These are phyloP conservation scores for Mesorhabditis sp. DNA, from an alignment of 2,888 invertebrate genomes.

Conservation along the genomic window DNA sequence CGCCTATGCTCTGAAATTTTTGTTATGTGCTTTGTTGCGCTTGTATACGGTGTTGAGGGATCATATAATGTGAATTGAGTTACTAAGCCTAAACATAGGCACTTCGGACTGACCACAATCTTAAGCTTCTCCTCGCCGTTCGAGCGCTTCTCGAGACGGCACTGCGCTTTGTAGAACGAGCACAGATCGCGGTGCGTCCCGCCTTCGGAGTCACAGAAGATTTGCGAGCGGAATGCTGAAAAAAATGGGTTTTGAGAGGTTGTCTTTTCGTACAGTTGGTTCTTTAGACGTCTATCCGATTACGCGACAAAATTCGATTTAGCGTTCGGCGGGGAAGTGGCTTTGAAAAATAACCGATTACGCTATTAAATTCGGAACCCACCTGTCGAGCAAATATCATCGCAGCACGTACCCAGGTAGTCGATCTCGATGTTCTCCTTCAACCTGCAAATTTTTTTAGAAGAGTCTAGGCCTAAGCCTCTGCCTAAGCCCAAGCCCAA, in stretches of 20 bases:
- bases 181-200: constrained; percentile 31
- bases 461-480: neutral
- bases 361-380: constrained; percentile 8
- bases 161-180: constrained; percentile 26
- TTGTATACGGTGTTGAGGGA: no score
- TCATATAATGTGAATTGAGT: no score
- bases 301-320: neutral
- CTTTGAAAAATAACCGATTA: neutral
- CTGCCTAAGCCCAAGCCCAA: neutral
- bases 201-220: constrained; percentile 32
- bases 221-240: constrained; percentile 25
- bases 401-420: constrained; percentile 37
- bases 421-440: constrained; percentile 25
- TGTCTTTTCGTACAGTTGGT: neutral
- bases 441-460: constrained; percentile 7
- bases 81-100: no score
- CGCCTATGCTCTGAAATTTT: no score
- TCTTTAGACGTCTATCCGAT: no score
- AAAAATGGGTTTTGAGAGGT: neutral
- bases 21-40: no score
- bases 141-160: neutral
- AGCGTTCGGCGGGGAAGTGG: neutral
- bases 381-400: constrained; percentile 33
- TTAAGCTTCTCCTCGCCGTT: neutral
- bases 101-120: neutral